These are phyloP conservation scores for Calephelis nemesis DNA, from an alignment of 1,140 invertebrate genomes.

Conservation along the genomic window DNA sequence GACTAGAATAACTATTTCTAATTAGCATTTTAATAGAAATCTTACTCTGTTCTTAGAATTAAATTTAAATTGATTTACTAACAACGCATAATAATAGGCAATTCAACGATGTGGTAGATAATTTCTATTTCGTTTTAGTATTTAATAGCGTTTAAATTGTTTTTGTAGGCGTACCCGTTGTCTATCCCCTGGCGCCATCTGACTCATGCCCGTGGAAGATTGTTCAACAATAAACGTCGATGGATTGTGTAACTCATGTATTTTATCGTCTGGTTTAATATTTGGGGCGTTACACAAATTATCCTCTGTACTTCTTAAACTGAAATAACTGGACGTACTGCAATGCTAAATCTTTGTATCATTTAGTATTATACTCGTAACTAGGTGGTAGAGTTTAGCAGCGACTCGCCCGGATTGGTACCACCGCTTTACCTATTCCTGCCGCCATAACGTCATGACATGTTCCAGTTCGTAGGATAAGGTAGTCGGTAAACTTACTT, in stretches of 20 bases:
- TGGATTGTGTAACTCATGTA: slow-evolving; percentile 67
- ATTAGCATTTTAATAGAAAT: slow-evolving; percentile 59
- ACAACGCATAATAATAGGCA: slow-evolving; percentile 3
- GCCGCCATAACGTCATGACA: too few species aligned
- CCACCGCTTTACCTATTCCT: too few species aligned
- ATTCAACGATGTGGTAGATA: neutral
- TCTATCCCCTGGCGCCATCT: slow-evolving; percentile 57
- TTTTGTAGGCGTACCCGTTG: slow-evolving; percentile 58
- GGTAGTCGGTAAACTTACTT: too few species aligned
- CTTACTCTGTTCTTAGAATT: slow-evolving; percentile 45
- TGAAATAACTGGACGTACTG: neutral
- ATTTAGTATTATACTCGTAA: too few species aligned
- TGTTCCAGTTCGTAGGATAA: too few species aligned
- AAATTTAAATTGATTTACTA: slow-evolving; percentile 4
- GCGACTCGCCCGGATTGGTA: too few species aligned
- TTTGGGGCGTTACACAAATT: slow-evolving; percentile 67
- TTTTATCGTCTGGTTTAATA: slow-evolving; percentile 66
- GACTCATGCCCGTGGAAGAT: slow-evolving; percentile 60
- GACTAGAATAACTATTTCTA: slow-evolving; percentile 50
- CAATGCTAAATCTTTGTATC: neutral
- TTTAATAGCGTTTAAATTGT: slow-evolving; percentile 8
- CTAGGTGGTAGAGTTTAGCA: too few species aligned
- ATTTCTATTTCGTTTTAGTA: slow-evolving; percentile 2
- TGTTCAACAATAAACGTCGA: slow-evolving; percentile 69
- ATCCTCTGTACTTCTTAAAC: slow-evolving; percentile 48